Conservation (phyloP, 2,797 vertebrate species). For the Falco naumanni region DNA sequence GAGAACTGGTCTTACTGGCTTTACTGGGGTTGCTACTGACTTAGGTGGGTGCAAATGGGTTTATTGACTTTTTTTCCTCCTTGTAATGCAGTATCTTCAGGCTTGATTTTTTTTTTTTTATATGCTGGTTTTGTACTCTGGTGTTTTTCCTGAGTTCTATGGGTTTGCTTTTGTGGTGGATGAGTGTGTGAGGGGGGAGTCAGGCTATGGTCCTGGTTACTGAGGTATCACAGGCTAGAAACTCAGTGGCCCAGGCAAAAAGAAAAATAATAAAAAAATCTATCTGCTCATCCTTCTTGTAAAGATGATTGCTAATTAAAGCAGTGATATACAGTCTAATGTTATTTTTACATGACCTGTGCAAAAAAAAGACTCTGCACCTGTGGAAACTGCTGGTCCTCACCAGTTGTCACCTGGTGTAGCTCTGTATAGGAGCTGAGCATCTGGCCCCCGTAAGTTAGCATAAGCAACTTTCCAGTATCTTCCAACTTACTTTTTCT, state of each 20-base stretch:
- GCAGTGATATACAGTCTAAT: not conserved
- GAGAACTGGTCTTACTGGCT: not conserved
- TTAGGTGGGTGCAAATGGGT: not conserved
- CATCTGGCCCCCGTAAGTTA: accelerated
- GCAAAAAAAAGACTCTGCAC: not conserved
- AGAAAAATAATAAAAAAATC: too few species aligned
- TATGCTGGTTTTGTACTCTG: not conserved
- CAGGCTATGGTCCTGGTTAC: not conserved
- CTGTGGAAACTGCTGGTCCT: not conserved
- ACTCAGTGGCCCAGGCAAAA: too few species aligned
- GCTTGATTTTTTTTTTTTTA: not conserved
- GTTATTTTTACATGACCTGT: not conserved
- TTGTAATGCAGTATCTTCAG: not conserved
- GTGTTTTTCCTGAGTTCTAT: not conserved
- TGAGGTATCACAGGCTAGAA: not conserved
- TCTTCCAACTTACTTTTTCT: not conserved
- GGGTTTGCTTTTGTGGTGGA: not conserved
- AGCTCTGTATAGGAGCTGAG: not conserved
- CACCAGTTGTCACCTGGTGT: not conserved
- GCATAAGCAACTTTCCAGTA: not conserved
- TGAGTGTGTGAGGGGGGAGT: too few species aligned
- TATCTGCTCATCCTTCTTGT: not conserved
- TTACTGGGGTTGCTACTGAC: not conserved
- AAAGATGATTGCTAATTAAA: not conserved
- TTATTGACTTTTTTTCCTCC: too few species aligned